Base-by-base conservation (phyloP, 2,888 invertebrate species). In the Drosophila greeni region DNA sequence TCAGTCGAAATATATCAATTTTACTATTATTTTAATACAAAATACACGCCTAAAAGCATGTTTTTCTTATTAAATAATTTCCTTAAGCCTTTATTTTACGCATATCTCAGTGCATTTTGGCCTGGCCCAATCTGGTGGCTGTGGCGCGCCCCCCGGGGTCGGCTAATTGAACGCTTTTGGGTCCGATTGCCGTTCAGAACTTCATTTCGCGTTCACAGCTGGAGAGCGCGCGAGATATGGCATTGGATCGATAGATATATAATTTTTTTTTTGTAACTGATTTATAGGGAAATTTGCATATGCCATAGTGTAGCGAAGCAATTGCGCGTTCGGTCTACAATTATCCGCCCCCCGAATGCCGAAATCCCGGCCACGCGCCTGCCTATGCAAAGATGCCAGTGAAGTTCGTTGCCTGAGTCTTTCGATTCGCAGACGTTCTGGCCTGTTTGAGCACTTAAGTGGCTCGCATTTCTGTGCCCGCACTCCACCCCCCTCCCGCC, bases 221-320 rank as follows among this genome's bases (percentile, higher is more conserved):
- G 85, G 75, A 47, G 53, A 55, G 55, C 45, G 16, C 18, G 23
- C 45, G 53, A 39, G 29, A 42, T 48, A 53, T 56, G 36, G 52
- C 60, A 37, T 29, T 40, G 39, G 8, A 16, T 34, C 37, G 60
- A 62, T 67, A 70, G 67, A 68, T 64, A 53, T n/a, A 3, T n/a
- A n/a, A n/a, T n/a, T n/a, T 26, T 43, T 43, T 23, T 23, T 40
- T 24, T 4, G 20, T 29, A 62, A 23, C 76, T 83, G 85, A 84
- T 84, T 85, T 84, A 84, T 84, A 72, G 82, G 73, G 37, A 78
- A 78, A 84, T 84, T 83, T 83, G 86, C 83, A 83, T 83, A 85
- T 71, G 76, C 71, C 66, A 66, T 29, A 73, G 65, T 69, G 70
- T 69, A 52, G 68, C 49, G 20, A 31, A 12, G 47, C 39, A 48